Base-by-base conservation (phyloP, 2,113 vertebrate genomes). In the Rhipidura dahli region DNA sequence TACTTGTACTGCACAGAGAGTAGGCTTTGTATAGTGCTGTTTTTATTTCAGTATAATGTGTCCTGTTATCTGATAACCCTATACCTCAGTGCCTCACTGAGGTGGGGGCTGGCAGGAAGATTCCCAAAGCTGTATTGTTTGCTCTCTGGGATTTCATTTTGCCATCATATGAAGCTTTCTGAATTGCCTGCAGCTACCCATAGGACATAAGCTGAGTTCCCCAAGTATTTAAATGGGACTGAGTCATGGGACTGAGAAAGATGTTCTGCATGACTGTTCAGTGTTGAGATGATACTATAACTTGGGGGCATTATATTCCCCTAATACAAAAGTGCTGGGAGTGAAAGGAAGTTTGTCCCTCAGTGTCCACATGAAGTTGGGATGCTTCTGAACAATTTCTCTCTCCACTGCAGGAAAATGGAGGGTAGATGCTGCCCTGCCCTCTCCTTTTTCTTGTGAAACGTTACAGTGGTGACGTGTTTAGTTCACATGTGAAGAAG, bases 81-180 rank as follows among this genome's bases (percentile, higher is more conserved):
- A 13, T 3, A 71, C 56, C 35, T 75, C 51, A 26, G 22, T 75
- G 54, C 49, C 65, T 49, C 61, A n/a, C n/a, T n/a, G n/a, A n/a
- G n/a, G n/a, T 4, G 14, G 24, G 65, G 42, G 7, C 53, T 70
- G 56, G 13, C 54, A 93, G 73, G 69, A 39, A 64, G 30, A 54
- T 82, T 75, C 33, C 44, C 51, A 82, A 2, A 8, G 22, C 30
- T n/a, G 7, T 10, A 28, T 63, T 0, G 0, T 81, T 75, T 37
- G 8, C 17, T 66, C 16, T 78, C 42, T 82, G 73, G 31, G 35
- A 71, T 91, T 92, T 87, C 49, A 66, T 87, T 94, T 45, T 59
- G 33, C 35, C 11, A 33, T 90, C 31, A 8, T 5, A 23, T 2
- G 24, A 79, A 75, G 18, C 47, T 90, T 82, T 85, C 1, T 2